Evolutionary conservation across 2,113 vertebrate genomes (phyloP).

Genomic region (Hippocampus zosterae): DNA sequence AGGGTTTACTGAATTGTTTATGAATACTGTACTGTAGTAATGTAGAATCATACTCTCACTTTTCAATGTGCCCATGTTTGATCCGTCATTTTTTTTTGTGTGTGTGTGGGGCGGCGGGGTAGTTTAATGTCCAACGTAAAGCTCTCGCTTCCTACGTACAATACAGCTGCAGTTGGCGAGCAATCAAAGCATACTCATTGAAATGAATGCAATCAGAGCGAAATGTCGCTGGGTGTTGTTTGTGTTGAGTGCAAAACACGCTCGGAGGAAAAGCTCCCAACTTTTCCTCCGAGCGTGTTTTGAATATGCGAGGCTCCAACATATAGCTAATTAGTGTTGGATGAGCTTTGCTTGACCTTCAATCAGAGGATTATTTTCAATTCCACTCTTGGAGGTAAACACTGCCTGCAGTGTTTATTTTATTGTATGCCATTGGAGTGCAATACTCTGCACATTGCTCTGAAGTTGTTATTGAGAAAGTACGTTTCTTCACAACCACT

Average conservation of each 20-base stretch:
- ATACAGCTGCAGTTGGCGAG: background rate
- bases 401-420: constrained; percentile 30
- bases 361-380: constrained; percentile 45
- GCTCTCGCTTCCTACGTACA: background rate
- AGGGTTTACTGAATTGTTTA: too few relatives aligned
- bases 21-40: too few relatives aligned
- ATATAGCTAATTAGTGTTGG: constrained; percentile 30
- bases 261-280: background rate
- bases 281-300: constrained; percentile 19
- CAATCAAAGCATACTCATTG: background rate
- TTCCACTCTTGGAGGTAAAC: background rate
- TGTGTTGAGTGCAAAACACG: background rate
- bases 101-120: too few relatives aligned
- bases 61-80: background rate
- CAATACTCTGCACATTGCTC: background rate
- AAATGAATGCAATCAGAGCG: background rate
- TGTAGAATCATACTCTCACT: background rate
- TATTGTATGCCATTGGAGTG: constrained; percentile 7
- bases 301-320: constrained; percentile 7
- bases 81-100: background rate
- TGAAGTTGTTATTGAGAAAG: constrained; percentile 3
- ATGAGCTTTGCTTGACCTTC: constrained; percentile 39
- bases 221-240: background rate
- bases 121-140: background rate
- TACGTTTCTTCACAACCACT: background rate